These are phyloP conservation scores for Erebia ligea DNA, from an alignment of 2,888 invertebrate genomes.

Conservation along the genomic window DNA sequence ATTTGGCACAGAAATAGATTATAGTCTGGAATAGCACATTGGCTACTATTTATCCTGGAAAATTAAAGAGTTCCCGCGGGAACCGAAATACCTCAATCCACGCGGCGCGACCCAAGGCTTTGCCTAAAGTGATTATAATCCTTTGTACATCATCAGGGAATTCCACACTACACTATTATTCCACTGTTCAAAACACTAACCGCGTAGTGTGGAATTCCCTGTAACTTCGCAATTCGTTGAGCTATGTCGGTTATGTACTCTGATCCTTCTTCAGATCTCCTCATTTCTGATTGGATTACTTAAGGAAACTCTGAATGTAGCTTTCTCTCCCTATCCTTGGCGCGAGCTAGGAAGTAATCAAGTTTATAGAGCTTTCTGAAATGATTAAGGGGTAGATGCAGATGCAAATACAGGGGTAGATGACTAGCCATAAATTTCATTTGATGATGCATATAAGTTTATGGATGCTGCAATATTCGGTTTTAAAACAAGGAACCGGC, in stretches of 20 bases:
- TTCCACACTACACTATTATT: too few relatives aligned
- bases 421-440: constrained; percentile 2
- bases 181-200: too few relatives aligned
- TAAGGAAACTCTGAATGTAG: neutral
- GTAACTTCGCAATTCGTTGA: neutral
- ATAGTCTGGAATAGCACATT: too few relatives aligned
- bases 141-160: too few relatives aligned
- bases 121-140: too few relatives aligned
- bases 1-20: too few relatives aligned
- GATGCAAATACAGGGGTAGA: neutral
- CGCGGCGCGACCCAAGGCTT: too few relatives aligned
- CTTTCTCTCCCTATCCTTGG: neutral
- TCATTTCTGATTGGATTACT: neutral
- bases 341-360: neutral
- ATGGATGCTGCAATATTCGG: neutral
- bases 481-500: neutral
- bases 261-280: neutral
- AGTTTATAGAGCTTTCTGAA: neutral
- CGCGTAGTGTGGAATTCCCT: too few relatives aligned
- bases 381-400: neutral
- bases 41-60: too few relatives aligned
- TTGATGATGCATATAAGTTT: neutral
- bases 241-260: neutral
- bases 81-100: too few relatives aligned
- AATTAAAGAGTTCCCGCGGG: too few relatives aligned